Evolutionary conservation across 1,140 invertebrate genomes (phyloP).

Genomic region (Platyscapa corneri): DNA sequence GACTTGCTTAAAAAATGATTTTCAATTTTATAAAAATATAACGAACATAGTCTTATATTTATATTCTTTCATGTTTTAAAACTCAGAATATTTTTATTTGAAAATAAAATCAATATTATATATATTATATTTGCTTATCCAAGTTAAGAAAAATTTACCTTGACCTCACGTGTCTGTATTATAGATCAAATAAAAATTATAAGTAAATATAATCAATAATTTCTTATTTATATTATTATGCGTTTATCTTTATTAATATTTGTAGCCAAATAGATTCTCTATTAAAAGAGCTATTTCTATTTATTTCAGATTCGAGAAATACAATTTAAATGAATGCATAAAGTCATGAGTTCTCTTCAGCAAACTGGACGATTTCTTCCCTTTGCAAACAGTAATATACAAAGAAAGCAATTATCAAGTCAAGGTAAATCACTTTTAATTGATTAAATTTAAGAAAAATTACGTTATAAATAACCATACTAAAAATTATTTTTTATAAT

Average conservation of each 20-base stretch:
- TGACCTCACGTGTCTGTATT: background rate
- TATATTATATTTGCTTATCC: constrained; percentile 20
- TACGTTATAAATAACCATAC: background rate
- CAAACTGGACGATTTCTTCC: constrained; percentile 73
- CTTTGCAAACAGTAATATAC: constrained; percentile 73
- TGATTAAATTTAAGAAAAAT: background rate
- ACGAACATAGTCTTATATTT: no score
- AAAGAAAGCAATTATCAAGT: constrained; percentile 71
- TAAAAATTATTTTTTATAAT: background rate
- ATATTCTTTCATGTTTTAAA: no score
- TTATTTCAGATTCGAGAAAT: constrained; percentile 65
- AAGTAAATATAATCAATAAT: background rate
- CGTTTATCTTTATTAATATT: background rate
- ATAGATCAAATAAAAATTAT: constrained; percentile 13
- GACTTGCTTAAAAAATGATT: no score
- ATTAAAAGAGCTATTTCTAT: constrained; percentile 50
- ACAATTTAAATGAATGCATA: constrained; percentile 67
- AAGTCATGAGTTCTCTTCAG: constrained; percentile 74
- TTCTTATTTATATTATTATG: background rate
- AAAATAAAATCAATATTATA: no score
- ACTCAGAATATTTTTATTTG: constrained; percentile 12
- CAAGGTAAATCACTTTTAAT: constrained; percentile 65
- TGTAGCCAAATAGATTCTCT: background rate
- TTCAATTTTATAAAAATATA: no score
- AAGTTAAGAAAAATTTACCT: constrained; percentile 14